A percentile compares a stretch with the other conserved stretches of the same genome.
These are phyloP conservation scores for Camelus bactrianus DNA, from an alignment of 2,113 vertebrate genomes.

Conservation along the genomic window DNA sequence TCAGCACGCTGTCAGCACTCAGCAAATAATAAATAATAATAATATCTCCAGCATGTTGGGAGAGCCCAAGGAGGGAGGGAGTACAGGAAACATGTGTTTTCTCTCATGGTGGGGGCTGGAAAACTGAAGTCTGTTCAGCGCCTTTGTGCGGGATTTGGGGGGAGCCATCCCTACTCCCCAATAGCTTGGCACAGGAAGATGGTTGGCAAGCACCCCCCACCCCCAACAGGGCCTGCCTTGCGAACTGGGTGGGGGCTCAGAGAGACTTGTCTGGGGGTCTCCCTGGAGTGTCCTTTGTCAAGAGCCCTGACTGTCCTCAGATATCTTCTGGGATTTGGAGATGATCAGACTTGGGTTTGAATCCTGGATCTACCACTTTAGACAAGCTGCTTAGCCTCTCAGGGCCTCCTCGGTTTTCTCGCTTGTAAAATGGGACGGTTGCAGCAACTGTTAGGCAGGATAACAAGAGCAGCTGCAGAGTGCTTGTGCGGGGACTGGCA, in stretches of 20 bases:
- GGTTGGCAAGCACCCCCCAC: background rate
- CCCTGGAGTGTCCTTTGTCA: background rate
- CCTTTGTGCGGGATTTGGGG: background rate
- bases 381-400: background rate
- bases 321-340: constrained; percentile 16
- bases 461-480: background rate
- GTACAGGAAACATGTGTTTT: constrained; percentile 74
- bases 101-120: constrained; percentile 14
- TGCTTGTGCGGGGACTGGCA: background rate
- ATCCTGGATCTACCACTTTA: background rate
- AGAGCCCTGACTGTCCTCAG: background rate
- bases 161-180: background rate
- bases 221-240: background rate
- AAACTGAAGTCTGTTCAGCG: background rate
- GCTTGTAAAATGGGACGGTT: background rate
- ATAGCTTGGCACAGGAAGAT: background rate
- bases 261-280: background rate
- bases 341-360: background rate
- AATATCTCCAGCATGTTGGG: constrained; percentile 75
- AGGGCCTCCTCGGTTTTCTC: background rate
- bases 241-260: background rate
- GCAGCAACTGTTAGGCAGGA: background rate
- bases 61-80: background rate
- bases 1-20: constrained; percentile 76
- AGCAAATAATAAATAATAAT: constrained; percentile 85